Percentiles rank a stretch among this genome's conserved stretches.
Conservation (phyloP, 1,140 invertebrate species). For the Drosophila fuyamai region DNA sequence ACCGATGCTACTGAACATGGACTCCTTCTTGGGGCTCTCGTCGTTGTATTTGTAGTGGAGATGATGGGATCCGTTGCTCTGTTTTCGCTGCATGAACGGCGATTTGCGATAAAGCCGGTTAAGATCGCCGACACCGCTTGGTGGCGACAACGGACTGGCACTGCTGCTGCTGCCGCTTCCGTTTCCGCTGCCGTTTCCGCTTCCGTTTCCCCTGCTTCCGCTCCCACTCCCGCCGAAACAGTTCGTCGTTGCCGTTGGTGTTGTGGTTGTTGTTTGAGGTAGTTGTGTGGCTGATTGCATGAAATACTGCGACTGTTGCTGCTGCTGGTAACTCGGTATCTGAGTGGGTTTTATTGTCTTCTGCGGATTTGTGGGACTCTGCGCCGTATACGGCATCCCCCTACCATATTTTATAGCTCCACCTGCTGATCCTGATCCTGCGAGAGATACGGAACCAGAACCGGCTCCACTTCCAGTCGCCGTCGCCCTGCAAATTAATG, state of each 20-base stretch:
- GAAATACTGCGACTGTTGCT: slow-evolving; percentile 66
- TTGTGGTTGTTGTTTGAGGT: slow-evolving; percentile 67
- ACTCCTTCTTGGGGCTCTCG: slow-evolving; percentile 82
- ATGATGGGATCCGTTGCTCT: slow-evolving; percentile 67
- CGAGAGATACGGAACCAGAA: slow-evolving; percentile 4
- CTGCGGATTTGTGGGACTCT: slow-evolving; percentile 42
- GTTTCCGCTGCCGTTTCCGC: slow-evolving; percentile 25
- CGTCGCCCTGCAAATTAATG: slow-evolving; percentile 47
- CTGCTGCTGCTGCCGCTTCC: slow-evolving; percentile 25
- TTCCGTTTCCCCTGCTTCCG: slow-evolving; percentile 12
- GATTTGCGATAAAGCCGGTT: slow-evolving; percentile 79
- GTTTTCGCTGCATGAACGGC: slow-evolving; percentile 80
- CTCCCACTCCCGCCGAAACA: slow-evolving; percentile 53
- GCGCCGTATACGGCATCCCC: slow-evolving; percentile 10
- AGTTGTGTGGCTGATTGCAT: slow-evolving; percentile 81
- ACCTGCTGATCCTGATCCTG: slow-evolving; percentile 21
- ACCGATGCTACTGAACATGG: slow-evolving; percentile 81
- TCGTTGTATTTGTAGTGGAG: slow-evolving; percentile 60
- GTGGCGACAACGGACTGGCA: slow-evolving; percentile 40
- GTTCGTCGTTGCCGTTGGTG: slow-evolving; percentile 44
- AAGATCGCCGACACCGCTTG: slow-evolving; percentile 45
- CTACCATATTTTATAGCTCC: slow-evolving; percentile 43
- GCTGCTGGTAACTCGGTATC: slow-evolving; percentile 79
- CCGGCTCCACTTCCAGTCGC: slow-evolving; percentile 11
- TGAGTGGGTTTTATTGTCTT: slow-evolving; percentile 78